Base-by-base conservation (phyloP, 2,888 invertebrate genomes). In the Aplocera efformata region DNA sequence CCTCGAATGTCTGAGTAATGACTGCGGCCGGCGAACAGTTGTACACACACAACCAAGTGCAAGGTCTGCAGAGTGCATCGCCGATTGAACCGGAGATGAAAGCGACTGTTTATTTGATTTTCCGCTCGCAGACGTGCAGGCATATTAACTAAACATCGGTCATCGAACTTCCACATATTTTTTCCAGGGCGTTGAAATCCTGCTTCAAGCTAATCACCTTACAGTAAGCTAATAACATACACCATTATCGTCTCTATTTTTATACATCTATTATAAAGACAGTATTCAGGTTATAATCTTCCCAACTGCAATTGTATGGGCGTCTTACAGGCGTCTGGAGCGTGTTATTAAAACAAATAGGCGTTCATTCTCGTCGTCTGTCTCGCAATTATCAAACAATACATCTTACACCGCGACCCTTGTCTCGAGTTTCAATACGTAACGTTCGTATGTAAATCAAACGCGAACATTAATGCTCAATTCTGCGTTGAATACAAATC, bases 101-200 rank as follows among this genome's bases (percentile, higher is more conserved):
- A 79, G 79, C 74, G 70, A 67, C 67, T 83, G 82, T 84, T 84
- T 84, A 84, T 84, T 83, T 81, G 82, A 80, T 81, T 80, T 81
- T 79, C 74, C 70, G 73, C 72, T 63, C 61, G 38, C 46, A 61
- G 73, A 67, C 71, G 61, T 67, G 64, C 70, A 62, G 54, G 64
- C 69, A 69, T 76, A 76, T 76, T 75, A 77, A 77, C 76, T 69
- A 74, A 75, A 67, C 67, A 48, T 59, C 58, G 79, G 72, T 50
- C 76, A 62, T 65, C 65, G 75, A 80, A 72, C 82, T 64, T 51
- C 50, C 48, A 50, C 60, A 60, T 60, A 56, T 62, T 67, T 63
- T 63, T 60, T 63, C 52, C 54, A 50, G 56, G 49, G 69, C 67
- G 56, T 74, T 67, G 72, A 72, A 62, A 54, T 54, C 57, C 58